These are phyloP conservation scores for Macrotrachela quadricornifera DNA, from an alignment of 1,140 invertebrate genomes.

Conservation along the genomic window DNA sequence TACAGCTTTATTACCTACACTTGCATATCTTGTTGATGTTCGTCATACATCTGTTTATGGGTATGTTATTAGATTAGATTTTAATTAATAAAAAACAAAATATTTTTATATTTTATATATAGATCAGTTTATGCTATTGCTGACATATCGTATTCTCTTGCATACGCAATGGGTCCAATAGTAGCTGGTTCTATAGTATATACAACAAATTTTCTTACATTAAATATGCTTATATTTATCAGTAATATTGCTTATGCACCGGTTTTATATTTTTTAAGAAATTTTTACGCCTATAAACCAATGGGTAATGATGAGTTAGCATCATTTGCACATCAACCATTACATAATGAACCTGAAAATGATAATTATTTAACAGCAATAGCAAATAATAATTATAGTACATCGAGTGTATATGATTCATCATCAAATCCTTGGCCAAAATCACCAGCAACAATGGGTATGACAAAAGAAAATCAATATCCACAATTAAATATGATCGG, in stretches of 20 bases:
- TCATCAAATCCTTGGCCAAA: no score
- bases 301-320: slow-evolving; percentile 49
- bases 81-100: no score
- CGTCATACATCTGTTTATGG: slow-evolving; percentile 66
- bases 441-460: no score
- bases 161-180: slow-evolving; percentile 93
- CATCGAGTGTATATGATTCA: no score
- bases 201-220: slow-evolving; percentile 73
- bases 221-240: slow-evolving; percentile 83
- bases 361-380: no score
- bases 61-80: slow-evolving; percentile 29
- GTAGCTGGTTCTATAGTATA: slow-evolving; percentile 88
- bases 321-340: no score
- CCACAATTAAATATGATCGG: no score
- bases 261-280: slow-evolving; percentile 57
- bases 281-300: slow-evolving; percentile 87
- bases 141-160: slow-evolving; percentile 93
- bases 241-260: slow-evolving; percentile 80
- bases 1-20: slow-evolving; percentile 77
- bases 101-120: no score
- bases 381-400: no score
- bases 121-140: slow-evolving; percentile 80
- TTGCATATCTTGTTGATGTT: slow-evolving; percentile 89
- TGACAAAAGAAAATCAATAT: no score
- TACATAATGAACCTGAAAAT: no score